Base-by-base conservation (phyloP, 2,797 vertebrate species). In the Philypnodon macrostomus region DNA sequence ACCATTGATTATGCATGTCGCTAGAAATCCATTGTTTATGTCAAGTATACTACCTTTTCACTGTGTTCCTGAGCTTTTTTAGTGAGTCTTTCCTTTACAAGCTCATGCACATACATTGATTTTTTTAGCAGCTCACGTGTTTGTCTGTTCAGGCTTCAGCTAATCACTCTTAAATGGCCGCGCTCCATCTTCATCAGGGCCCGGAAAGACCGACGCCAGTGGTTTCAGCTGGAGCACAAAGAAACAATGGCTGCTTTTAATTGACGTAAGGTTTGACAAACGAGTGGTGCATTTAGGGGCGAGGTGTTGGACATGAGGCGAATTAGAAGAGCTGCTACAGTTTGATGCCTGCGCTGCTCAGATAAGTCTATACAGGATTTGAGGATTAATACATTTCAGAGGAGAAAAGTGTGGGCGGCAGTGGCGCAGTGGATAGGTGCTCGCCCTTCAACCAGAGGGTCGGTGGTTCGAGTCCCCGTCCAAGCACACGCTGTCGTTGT, bases 161-260 rank as follows among this genome's bases (percentile, higher is more conserved):
- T 81, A 81, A 83, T 85, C 83, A 70, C 40, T 74, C 70, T 69
- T 75, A 85, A 85, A 85, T 70, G 75, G 74, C 56, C 50, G 4
- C 60, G 38, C 63, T 85, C 73, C 60, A 57, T 83, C 78, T 81
- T 81, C 79, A 80, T 80, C 70, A 66, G n/a, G 54, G 24, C 44
- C n/a, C 53, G 35, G 53, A 47, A 35, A 61, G 54, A 45, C 52
- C 49, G 61, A 73, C 59, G 33, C 47, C 46, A 52, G 56, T 31
- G 42, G 17, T n/a, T n/a, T n/a, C 54, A 58, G 49, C 3, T 13
- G 37, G 44, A 38, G 42, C n/a, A 46, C 29, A 67, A 7, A 55
- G 57, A 63, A 67, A 75, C 63, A 56, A 50, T 52, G 52, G 42
- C 34, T 42, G 1, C 18, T 56, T 29, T 69, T 79, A 75, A 78